Evolutionary conservation across 2,888 invertebrate species (phyloP), one percentile per base, ranked within the genome.

Genomic region (Drosophila testacea): DNA sequence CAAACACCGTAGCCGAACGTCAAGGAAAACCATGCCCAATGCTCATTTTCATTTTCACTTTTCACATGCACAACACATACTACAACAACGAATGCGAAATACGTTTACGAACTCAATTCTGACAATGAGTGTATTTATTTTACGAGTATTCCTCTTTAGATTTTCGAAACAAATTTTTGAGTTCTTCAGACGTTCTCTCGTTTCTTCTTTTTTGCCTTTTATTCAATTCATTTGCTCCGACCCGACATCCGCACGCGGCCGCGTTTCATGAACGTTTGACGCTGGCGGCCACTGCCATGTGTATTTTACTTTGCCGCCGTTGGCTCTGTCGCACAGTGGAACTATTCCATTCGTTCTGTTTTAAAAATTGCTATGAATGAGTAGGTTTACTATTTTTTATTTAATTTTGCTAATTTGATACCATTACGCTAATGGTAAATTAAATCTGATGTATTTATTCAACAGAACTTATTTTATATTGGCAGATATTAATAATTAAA

Each of bases 181-280:
- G 69, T 50, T 74, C 63, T 50, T 73, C 62, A n/a, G 10, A 50
- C 30, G n/a, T 44, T 51, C 41, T 59, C 44, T 46, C 32, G 39
- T 34, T 38, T 44, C 28, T n/a, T 13, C 32, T 39, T 6, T 16
- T 16, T 34, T 10, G 42, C 1, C n/a, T 30, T 52, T 9, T 44
- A 28, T 41, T 34, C 28, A 9, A 32, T 47, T 41, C 65, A 46
- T 38, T 60, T 59, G 42, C 59, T 69, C 59, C 76, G 69, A 50
- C 47, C 73, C 73, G 76, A 80, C 78, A 81, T 83, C 91, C 88
- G 85, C 79, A 91, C 90, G 83, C 88, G 90, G 81, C 83, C 80
- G 88, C 87, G 88, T 83, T 86, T 91, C 87, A 84, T 83, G 81
- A 84, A 82, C 87, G 89, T 91, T 89, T 91, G 89, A 79, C 69